These are phyloP conservation scores for Eutolmus rufibarbis DNA, from an alignment of 2,888 invertebrate species.

Conservation along the genomic window DNA sequence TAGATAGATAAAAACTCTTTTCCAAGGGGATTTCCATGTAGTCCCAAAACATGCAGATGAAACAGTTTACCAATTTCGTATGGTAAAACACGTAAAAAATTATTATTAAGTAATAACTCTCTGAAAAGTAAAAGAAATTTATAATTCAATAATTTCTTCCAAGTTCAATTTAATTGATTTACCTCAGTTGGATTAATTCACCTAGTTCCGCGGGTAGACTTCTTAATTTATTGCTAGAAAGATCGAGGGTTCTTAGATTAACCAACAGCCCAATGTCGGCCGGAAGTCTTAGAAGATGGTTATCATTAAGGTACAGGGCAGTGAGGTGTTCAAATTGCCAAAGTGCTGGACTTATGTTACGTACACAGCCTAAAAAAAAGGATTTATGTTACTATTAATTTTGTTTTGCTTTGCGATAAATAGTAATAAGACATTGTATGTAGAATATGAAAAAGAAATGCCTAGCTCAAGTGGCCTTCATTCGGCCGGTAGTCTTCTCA, in stretches of 20 bases:
- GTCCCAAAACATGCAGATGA: conserved; percentile 90
- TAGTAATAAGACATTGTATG: neutral
- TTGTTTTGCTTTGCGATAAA: neutral
- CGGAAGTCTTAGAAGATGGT: conserved; percentile 89
- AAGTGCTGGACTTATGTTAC: conserved; percentile 89
- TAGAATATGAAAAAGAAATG: neutral
- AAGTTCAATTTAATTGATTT: conserved; percentile 45
- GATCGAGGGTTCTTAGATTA: conserved; percentile 87
- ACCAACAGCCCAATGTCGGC: conserved; percentile 86
- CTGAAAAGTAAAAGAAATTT: conserved; percentile 66
- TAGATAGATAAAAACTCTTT: conserved; percentile 92
- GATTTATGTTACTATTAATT: neutral
- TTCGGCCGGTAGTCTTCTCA: conserved; percentile 51
- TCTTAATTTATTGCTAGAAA: conserved; percentile 93
- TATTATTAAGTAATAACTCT: conserved; percentile 93
- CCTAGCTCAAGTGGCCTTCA: neutral
- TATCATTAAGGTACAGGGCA: conserved; percentile 94
- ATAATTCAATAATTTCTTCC: neutral
- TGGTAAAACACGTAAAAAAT: conserved; percentile 91
- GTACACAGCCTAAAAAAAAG: conserved; percentile 80
- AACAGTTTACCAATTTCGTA: conserved; percentile 98
- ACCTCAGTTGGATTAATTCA: conserved; percentile 94
- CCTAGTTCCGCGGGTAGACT: conserved; percentile 96
- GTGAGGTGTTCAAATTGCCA: conserved; percentile 94
- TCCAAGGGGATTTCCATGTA: conserved; percentile 92